Evolutionary conservation across 2,797 vertebrate species (phyloP).

Genomic region (Clarias fuscus): DNA sequence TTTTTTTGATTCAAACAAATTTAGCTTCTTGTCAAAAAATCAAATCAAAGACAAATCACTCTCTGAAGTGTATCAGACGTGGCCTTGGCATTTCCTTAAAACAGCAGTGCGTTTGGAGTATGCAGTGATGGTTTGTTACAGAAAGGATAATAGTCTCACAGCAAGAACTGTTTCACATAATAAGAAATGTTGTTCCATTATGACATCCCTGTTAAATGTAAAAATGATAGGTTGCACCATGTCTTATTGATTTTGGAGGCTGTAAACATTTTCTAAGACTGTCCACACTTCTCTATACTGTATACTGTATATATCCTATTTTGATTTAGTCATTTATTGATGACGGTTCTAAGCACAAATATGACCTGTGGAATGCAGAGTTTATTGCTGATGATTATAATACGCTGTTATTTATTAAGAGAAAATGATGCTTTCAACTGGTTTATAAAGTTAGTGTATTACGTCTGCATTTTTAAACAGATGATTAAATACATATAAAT

Average conservation of each 20-base stretch:
- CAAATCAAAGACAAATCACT: constrained; percentile 26
- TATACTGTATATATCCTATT: not conserved
- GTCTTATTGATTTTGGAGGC: constrained; percentile 10
- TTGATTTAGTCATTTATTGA: constrained; percentile 12
- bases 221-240: not conserved
- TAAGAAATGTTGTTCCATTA: constrained; percentile 15
- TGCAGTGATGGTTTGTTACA: constrained; percentile 11
- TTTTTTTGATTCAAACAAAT: constrained; percentile 18
- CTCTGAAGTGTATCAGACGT: constrained; percentile 30
- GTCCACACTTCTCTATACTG: not conserved
- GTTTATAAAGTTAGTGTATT: constrained; percentile 49
- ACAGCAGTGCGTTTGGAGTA: constrained; percentile 19
- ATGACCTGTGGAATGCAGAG: constrained; percentile 33
- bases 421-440: constrained; percentile 30
- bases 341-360: constrained; percentile 44
- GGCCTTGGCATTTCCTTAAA: constrained; percentile 19
- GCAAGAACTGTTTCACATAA: constrained; percentile 28
- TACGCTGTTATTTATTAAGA: constrained; percentile 58
- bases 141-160: constrained; percentile 31
- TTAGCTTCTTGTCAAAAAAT: not conserved
- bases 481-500: constrained; percentile 61
- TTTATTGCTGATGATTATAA: constrained; percentile 48
- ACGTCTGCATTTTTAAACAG: constrained; percentile 54
- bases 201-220: constrained; percentile 10
- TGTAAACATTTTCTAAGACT: constrained; percentile 16